Evolutionary conservation across 2,797 vertebrate species (phyloP).

Genomic region (Rachycentron canadum): DNA sequence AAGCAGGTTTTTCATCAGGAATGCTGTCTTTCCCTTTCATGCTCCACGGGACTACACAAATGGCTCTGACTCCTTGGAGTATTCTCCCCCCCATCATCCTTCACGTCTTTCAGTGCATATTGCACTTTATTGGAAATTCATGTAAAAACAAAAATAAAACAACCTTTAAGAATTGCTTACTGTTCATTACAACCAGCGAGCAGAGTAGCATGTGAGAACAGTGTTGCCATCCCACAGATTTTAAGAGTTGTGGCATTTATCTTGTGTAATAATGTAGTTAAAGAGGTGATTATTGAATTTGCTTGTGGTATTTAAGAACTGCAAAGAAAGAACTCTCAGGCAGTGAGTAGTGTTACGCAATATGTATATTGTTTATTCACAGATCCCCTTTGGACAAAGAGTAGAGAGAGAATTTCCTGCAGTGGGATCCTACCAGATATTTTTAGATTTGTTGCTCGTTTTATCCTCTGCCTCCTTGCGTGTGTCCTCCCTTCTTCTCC

Average conservation of each 20-base stretch:
- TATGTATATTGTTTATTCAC: slow-evolving; percentile 51
- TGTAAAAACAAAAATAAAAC: not conserved
- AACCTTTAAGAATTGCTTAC: slow-evolving; percentile 6
- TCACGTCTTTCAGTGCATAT: slow-evolving; percentile 35
- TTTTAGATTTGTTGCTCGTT: slow-evolving; percentile 67
- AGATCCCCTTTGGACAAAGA: slow-evolving; percentile 52
- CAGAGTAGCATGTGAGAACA: not conserved
- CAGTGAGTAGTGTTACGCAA: slow-evolving; percentile 33
- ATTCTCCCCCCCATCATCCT: slow-evolving; percentile 28
- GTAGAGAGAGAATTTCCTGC: slow-evolving; percentile 37
- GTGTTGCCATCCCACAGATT: not conserved
- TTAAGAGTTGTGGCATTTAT: not conserved
- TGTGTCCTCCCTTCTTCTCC: slow-evolving; percentile 39
- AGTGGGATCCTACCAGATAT: slow-evolving; percentile 53
- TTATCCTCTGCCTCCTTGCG: slow-evolving; percentile 61
- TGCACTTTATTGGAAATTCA: slow-evolving; percentile 14
- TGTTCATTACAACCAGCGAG: not conserved
- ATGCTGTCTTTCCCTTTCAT: slow-evolving; percentile 39
- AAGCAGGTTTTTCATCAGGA: slow-evolving; percentile 62
- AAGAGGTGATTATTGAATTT: slow-evolving; percentile 21
- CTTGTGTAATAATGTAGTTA: slow-evolving; percentile 17
- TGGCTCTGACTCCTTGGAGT: slow-evolving; percentile 30
- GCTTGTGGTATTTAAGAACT: slow-evolving; percentile 30
- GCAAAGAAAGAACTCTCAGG: slow-evolving; percentile 26
- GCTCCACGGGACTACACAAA: slow-evolving; percentile 16